Percentiles rank a stretch among this genome's conserved stretches.
Conservation (phyloP, 30 jellyfish, hydroid and myxozoan genomes). For the Catostylus mosaicus region DNA sequence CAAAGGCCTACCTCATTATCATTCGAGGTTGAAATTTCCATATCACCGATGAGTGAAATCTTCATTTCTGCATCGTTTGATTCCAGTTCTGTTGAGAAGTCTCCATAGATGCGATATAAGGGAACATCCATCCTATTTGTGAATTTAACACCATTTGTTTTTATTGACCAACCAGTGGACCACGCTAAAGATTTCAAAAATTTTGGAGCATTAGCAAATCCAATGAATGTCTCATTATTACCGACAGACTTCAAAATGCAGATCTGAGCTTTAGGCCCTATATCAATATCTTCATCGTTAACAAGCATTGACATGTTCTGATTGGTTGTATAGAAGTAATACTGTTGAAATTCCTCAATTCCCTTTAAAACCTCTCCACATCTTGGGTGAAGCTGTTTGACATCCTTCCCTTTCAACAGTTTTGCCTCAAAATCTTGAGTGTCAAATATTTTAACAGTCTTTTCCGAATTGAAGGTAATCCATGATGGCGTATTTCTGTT, state of each 20-base stretch:
- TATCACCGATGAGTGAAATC: constrained; percentile 22
- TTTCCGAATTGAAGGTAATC: constrained; percentile 29
- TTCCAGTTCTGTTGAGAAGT: constrained; percentile 14
- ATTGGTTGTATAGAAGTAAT: constrained; percentile 32
- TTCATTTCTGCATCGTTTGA: neutral
- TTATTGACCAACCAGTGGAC: constrained; percentile 50
- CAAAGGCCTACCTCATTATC: constrained; percentile 6
- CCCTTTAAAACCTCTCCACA: constrained; percentile 38
- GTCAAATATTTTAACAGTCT: neutral
- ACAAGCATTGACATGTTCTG: constrained; percentile 33
- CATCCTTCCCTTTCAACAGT: constrained; percentile 22
- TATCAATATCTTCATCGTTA: constrained; percentile 46
- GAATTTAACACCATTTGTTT: constrained; percentile 23
- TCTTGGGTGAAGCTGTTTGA: neutral
- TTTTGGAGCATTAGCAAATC: constrained; percentile 33
- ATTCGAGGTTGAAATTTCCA: neutral
- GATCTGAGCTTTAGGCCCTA: constrained; percentile 13
- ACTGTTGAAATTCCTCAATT: neutral
- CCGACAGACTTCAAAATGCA: constrained; percentile 44
- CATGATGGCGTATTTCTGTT: constrained; percentile 65
- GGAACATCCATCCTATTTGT: neutral
- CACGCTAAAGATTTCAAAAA: neutral
- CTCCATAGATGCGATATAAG: constrained; percentile 16
- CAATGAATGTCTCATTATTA: constrained; percentile 22
- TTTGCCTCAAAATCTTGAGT: constrained; percentile 51